Conservation (phyloP, 2,888 invertebrate species). For the Aricia artaxerxes region DNA sequence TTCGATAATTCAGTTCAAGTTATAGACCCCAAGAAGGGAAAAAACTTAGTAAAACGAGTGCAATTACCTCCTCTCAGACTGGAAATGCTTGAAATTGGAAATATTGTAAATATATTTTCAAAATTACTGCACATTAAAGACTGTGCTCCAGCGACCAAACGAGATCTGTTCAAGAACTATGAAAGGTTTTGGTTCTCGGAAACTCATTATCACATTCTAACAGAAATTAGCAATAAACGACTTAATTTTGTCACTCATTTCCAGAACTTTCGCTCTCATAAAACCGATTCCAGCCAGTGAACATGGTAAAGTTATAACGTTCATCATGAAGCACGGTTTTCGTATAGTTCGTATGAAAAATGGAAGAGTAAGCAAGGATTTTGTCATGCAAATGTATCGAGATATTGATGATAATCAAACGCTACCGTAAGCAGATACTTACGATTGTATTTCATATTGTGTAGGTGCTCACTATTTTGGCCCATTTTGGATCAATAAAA, state of each 20-base stretch:
- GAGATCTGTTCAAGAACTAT: slow-evolving; percentile 79
- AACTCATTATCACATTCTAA: neutral
- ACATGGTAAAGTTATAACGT: slow-evolving; percentile 88
- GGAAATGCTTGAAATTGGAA: slow-evolving; percentile 87
- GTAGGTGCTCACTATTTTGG: no score
- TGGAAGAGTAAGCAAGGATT: slow-evolving; percentile 84
- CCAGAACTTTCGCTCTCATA: slow-evolving; percentile 88
- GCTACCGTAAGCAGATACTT: slow-evolving; percentile 75
- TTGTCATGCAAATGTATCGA: slow-evolving; percentile 83
- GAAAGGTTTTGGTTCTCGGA: slow-evolving; percentile 76
- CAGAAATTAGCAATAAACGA: neutral
- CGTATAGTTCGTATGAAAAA: slow-evolving; percentile 87
- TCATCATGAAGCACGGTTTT: slow-evolving; percentile 83
- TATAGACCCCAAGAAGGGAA: slow-evolving; percentile 80
- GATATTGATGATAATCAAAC: slow-evolving; percentile 78
- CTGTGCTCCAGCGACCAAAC: slow-evolving; percentile 85
- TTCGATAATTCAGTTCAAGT: slow-evolving; percentile 91
- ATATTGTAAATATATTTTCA: slow-evolving; percentile 86
- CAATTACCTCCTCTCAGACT: slow-evolving; percentile 82
- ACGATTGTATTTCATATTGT: neutral
- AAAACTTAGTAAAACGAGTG: slow-evolving; percentile 82
- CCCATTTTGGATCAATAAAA: no score
- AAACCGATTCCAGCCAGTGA: slow-evolving; percentile 86
- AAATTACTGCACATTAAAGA: slow-evolving; percentile 85
- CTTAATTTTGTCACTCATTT: slow-evolving; percentile 38